Percentiles rank a stretch among this genome's conserved stretches.
phyloP scores from a whole-genome alignment of 2,888 invertebrate species.

The Lapara coniferarum region DNA sequence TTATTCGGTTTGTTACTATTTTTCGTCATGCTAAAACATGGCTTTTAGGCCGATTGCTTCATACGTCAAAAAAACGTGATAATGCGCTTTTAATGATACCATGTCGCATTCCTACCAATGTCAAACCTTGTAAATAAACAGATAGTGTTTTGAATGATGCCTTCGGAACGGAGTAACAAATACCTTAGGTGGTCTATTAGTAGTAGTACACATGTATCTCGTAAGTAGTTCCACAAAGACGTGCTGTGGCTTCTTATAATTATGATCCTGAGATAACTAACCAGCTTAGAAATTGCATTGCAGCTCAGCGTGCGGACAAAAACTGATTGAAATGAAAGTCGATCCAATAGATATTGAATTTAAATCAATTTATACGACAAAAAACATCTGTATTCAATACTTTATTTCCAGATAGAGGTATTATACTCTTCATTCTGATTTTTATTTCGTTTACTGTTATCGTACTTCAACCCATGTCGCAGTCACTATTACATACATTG shows the following conservation, averaged over 20 bases:
- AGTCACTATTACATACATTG: not conserved
- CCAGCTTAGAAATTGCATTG: conserved; percentile 32
- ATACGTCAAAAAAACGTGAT: conserved; percentile 52
- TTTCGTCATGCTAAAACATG: no score
- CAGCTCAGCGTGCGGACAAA: conserved; percentile 31
- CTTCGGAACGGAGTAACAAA: not conserved
- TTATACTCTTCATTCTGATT: conserved; percentile 1
- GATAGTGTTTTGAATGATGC: conserved; percentile 3
- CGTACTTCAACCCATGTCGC: not conserved
- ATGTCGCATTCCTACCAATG: not conserved
- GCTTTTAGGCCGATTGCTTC: conserved; percentile 41
- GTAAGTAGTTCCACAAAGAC: conserved; percentile 40
- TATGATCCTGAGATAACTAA: conserved; percentile 36
- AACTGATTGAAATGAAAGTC: conserved; percentile 36
- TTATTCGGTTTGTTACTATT: no score
- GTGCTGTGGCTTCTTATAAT: conserved; percentile 43
- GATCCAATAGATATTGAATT: conserved; percentile 28
- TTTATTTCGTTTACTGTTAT: conserved; percentile 15
- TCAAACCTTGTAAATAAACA: not conserved
- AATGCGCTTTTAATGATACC: conserved; percentile 6
- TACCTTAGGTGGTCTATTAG: conserved; percentile 28
- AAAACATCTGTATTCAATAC: conserved; percentile 23
- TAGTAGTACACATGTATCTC: conserved; percentile 20
- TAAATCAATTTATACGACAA: conserved; percentile 24
- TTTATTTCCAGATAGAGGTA: conserved; percentile 13